These are phyloP conservation scores for Pachyuromys duprasi DNA, from an alignment of 2,797 vertebrate species.

Conservation along the genomic window DNA sequence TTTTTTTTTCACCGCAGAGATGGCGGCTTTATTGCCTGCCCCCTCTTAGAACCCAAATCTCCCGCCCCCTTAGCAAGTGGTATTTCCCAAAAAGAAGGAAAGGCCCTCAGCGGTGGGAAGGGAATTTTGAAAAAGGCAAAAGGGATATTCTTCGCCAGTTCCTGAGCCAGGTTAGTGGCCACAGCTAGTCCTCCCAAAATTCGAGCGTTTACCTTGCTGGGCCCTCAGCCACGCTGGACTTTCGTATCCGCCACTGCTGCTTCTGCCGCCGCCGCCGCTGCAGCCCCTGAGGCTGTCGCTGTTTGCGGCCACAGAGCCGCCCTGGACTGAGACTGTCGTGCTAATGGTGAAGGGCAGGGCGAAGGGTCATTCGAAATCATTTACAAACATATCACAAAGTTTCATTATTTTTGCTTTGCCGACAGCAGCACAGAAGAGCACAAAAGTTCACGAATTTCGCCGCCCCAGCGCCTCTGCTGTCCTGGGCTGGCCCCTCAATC, in stretches of 20 bases:
- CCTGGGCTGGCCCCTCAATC: constrained; percentile 80
- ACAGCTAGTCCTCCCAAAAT: constrained; percentile 57
- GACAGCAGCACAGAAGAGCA: constrained; percentile 93
- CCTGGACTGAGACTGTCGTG: constrained; percentile 85
- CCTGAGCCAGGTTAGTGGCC: constrained; percentile 53
- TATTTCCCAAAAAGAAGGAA: constrained; percentile 80
- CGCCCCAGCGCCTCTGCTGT: constrained; percentile 88
- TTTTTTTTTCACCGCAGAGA: constrained; percentile 26
- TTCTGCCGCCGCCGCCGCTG: constrained; percentile 76
- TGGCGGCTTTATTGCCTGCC: constrained; percentile 53
- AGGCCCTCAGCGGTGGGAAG: constrained; percentile 69
- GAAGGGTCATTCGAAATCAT: constrained; percentile 95
- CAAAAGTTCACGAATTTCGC: constrained; percentile 93
- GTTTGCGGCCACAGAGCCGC: constrained; percentile 82
- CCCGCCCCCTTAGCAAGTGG: constrained; percentile 45
- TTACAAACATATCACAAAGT: constrained; percentile 95
- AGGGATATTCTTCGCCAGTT: neutral
- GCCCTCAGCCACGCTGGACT: constrained; percentile 63
- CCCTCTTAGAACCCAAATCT: constrained; percentile 12
- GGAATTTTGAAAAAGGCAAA: constrained; percentile 8
- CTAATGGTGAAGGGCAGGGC: constrained; percentile 93
- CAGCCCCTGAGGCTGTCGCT: constrained; percentile 68
- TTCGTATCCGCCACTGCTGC: constrained; percentile 56
- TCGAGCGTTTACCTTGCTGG: constrained; percentile 77
- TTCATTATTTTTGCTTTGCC: constrained; percentile 94